Conservation (phyloP, 1,140 invertebrate species). For the Adelges cooleyi region DNA sequence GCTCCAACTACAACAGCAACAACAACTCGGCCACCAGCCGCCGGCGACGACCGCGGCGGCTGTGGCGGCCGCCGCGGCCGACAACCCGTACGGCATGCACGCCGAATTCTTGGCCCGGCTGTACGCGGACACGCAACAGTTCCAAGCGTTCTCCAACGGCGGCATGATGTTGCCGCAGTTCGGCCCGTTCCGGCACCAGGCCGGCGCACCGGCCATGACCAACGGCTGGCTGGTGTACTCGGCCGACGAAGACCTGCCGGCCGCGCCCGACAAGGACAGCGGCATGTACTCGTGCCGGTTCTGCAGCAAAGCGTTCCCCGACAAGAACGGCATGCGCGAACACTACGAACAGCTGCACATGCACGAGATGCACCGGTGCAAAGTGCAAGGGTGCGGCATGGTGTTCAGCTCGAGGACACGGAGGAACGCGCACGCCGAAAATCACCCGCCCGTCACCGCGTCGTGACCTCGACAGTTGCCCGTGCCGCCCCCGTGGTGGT, state of each 20-base stretch:
- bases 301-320: conserved; percentile 49
- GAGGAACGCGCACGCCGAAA: conserved; percentile 56
- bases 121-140: conserved; percentile 57
- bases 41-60: conserved; percentile 61
- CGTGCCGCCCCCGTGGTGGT: conserved; percentile 34
- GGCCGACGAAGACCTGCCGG: conserved; percentile 45
- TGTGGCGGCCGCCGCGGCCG: conserved; percentile 32
- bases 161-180: conserved; percentile 36
- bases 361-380: conserved; percentile 65
- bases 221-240: conserved; percentile 38
- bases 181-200: conserved; percentile 35
- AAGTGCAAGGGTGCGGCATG: conserved; percentile 65
- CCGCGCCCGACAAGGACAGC: conserved; percentile 44
- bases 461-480: conserved; percentile 39
- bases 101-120: conserved; percentile 72
- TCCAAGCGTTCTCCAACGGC: conserved; percentile 38
- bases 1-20: conserved; percentile 55
- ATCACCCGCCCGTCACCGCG: conserved; percentile 42
- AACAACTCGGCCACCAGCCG: conserved; percentile 51
- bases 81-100: conserved; percentile 39
- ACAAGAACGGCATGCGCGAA: conserved; percentile 48
- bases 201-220: conserved; percentile 37
- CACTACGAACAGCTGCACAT: conserved; percentile 57
- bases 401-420: conserved; percentile 65
- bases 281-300: conserved; percentile 52